Percentiles rank a stretch among this genome's conserved stretches.
Conservation (phyloP, 2,888 invertebrate species). For the Dasypolia templi region DNA sequence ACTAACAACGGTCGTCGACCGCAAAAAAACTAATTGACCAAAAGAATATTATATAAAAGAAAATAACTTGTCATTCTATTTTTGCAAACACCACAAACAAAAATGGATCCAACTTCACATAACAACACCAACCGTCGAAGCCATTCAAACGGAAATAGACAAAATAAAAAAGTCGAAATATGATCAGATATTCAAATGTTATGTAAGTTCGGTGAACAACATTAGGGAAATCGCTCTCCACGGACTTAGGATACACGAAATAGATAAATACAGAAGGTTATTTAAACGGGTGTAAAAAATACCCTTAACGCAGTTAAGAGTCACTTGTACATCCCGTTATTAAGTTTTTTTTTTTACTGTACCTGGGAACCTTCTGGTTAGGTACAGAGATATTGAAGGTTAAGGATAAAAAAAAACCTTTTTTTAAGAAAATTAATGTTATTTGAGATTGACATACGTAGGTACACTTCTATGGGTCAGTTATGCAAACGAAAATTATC, state of each 20-base stretch:
- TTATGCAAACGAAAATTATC: not conserved
- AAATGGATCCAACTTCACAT: conserved; percentile 45
- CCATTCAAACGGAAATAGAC: conserved; percentile 67
- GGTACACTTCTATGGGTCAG: not conserved
- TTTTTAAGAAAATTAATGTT: no score
- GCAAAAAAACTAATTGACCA: not conserved
- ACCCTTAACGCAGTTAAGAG: not conserved
- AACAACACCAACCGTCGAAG: conserved; percentile 60
- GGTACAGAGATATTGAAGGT: no score
- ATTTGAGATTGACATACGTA: not conserved
- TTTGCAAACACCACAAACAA: conserved; percentile 9
- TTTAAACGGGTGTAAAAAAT: not conserved
- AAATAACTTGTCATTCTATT: conserved; percentile 25
- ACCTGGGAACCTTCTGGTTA: no score
- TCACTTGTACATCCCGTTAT: not conserved
- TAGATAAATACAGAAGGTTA: not conserved
- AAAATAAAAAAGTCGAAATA: conserved; percentile 77
- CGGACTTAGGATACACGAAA: conserved; percentile 49
- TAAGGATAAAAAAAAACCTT: no score
- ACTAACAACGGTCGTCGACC: no score
- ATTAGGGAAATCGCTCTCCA: conserved; percentile 82
- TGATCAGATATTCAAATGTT: conserved; percentile 84
- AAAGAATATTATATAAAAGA: not conserved
- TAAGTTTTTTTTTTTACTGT: not conserved
- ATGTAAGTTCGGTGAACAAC: conserved; percentile 80